phyloP scores from a whole-genome alignment of 1,140 invertebrate genomes.

The Cyclina sinensis region DNA sequence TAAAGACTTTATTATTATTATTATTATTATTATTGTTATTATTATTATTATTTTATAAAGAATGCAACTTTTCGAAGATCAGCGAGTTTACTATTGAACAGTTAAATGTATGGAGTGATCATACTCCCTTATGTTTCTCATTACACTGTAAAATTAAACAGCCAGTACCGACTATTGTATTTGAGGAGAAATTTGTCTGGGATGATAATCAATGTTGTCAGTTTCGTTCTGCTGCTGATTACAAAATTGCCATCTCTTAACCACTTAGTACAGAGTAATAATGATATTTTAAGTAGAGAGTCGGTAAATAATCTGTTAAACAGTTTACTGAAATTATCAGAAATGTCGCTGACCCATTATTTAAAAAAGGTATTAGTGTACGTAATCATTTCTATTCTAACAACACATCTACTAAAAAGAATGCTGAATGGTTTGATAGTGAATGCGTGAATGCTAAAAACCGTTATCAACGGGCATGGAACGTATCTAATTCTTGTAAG shows the following conservation, averaged over 20 bases:
- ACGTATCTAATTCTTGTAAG: background rate
- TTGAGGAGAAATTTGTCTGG: background rate
- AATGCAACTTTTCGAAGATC: background rate
- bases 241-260: background rate
- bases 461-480: background rate
- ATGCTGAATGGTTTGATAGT: conserved; percentile 20
- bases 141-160: background rate
- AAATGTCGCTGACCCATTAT: background rate
- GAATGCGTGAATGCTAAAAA: background rate
- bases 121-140: background rate
- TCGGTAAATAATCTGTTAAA: background rate
- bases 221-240: background rate
- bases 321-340: background rate
- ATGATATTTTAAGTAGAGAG: background rate
- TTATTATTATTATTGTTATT: too few species aligned
- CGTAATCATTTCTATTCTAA: too few species aligned
- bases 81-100: background rate
- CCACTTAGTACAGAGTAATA: background rate
- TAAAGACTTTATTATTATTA: too few species aligned
- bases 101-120: conserved; percentile 15
- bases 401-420: too few species aligned
- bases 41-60: too few species aligned
- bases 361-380: background rate
- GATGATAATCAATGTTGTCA: background rate
- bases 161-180: background rate